Evolutionary conservation across 2,888 invertebrate genomes (phyloP).

Genomic region (Phragmatobia fuliginosa): DNA sequence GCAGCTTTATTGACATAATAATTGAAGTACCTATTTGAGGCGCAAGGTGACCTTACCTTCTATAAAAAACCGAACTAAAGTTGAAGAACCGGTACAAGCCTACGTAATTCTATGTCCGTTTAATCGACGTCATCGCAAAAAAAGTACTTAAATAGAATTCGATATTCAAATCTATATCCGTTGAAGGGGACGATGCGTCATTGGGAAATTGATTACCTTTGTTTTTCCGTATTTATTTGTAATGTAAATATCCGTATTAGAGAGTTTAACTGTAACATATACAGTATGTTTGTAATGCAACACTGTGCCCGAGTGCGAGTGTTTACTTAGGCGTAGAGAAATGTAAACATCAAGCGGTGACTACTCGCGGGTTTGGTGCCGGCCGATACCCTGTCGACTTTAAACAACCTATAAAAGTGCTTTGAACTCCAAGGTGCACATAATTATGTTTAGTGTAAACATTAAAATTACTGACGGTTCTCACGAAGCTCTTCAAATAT

Average conservation of each 20-base stretch:
- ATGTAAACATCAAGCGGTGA: conserved; percentile 61
- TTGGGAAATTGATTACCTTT: not conserved
- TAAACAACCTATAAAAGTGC: conserved; percentile 61
- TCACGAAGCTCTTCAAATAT: conserved; percentile 20
- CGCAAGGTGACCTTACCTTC: conserved; percentile 3
- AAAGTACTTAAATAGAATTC: conserved; percentile 12
- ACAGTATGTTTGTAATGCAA: conserved; percentile 42
- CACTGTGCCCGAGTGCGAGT: conserved; percentile 44
- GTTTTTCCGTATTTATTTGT: not conserved
- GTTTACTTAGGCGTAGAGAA: conserved; percentile 73
- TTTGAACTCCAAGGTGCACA: conserved; percentile 64
- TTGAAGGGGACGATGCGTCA: conserved; percentile 3
- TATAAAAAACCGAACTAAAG: conserved; percentile 1
- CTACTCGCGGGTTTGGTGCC: conserved; percentile 53
- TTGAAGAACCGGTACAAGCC: not conserved
- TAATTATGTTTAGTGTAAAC: conserved; percentile 65
- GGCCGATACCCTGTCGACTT: conserved; percentile 46
- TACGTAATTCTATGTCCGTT: conserved; percentile 6
- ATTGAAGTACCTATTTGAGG: not conserved
- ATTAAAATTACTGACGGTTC: conserved; percentile 54
- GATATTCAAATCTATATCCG: conserved; percentile 7
- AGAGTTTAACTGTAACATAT: conserved; percentile 36
- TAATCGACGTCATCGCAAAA: conserved; percentile 4
- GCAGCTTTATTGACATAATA: not conserved
- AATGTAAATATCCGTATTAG: conserved; percentile 12